Percentiles rank a stretch among this genome's conserved stretches.
phyloP scores from a whole-genome alignment of 2,797 vertebrate species.

The Neostethus bicornis region DNA sequence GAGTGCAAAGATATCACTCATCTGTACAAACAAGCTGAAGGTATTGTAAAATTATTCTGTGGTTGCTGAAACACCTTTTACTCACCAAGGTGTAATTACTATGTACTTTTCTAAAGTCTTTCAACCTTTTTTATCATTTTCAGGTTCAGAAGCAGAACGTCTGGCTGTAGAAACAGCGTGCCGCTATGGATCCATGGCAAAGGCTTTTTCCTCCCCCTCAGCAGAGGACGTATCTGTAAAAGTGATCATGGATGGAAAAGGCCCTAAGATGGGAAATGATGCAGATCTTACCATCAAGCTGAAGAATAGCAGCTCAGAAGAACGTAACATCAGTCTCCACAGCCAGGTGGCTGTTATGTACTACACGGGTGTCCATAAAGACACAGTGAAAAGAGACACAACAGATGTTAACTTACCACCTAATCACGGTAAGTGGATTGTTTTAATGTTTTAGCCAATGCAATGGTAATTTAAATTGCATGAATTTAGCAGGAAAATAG shows the following conservation, averaged over 20 bases:
- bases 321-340: slow-evolving; percentile 79
- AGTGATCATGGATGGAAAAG: slow-evolving; percentile 81
- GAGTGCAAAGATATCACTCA: slow-evolving; percentile 83
- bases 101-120: neutral
- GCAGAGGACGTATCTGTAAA: slow-evolving; percentile 80
- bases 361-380: slow-evolving; percentile 88
- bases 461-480: neutral
- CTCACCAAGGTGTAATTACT: neutral
- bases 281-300: slow-evolving; percentile 77
- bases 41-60: slow-evolving; percentile 54
- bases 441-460: neutral
- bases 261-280: slow-evolving; percentile 79
- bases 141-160: slow-evolving; percentile 87
- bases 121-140: neutral
- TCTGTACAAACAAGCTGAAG: slow-evolving; percentile 89
- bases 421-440: slow-evolving; percentile 76
- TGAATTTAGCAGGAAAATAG: neutral
- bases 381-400: slow-evolving; percentile 78
- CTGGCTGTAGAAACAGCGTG: slow-evolving; percentile 88
- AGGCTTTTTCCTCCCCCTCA: slow-evolving; percentile 70
- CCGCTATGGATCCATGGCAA: slow-evolving; percentile 83
- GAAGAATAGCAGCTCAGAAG: slow-evolving; percentile 78
- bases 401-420: slow-evolving; percentile 74
- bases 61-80: neutral
- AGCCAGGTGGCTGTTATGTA: slow-evolving; percentile 86